A percentile compares a stretch with the other conserved stretches of the same genome.
Conservation (phyloP, 2,797 vertebrate genomes). For the Neoniphon sammara region DNA sequence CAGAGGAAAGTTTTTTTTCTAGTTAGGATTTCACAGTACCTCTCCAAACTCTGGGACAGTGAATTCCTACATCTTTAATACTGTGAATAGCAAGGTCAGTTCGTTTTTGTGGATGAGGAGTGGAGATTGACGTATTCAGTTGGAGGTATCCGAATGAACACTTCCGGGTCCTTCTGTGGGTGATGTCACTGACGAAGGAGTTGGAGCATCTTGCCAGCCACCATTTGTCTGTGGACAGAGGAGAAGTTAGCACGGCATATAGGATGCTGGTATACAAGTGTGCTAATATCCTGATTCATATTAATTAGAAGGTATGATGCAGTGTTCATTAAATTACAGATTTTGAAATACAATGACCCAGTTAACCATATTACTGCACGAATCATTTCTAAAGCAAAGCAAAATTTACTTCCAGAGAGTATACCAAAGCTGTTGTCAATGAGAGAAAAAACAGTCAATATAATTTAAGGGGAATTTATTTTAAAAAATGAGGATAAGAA, state of each 20-base stretch:
- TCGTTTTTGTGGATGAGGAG: slow-evolving; percentile 71
- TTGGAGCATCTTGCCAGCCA: slow-evolving; percentile 99
- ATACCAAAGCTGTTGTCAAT: too few species aligned
- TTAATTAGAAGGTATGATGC: too few species aligned
- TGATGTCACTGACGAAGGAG: slow-evolving; percentile 99
- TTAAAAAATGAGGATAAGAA: too few species aligned
- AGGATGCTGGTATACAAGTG: neutral
- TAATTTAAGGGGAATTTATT: too few species aligned
- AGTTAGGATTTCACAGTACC: slow-evolving; percentile 70
- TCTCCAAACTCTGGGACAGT: slow-evolving; percentile 67
- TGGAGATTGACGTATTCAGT: slow-evolving; percentile 89
- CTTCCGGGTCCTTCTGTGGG: slow-evolving; percentile 99
- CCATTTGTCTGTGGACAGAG: slow-evolving; percentile 90
- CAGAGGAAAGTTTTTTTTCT: slow-evolving; percentile 76
- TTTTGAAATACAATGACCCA: too few species aligned
- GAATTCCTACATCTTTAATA: slow-evolving; percentile 76
- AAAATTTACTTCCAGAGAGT: too few species aligned
- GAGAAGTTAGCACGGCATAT: slow-evolving; percentile 20
- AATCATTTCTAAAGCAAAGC: too few species aligned
- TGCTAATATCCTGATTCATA: neutral
- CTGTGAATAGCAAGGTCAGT: slow-evolving; percentile 79
- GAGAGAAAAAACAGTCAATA: too few species aligned
- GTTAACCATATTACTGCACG: too few species aligned
- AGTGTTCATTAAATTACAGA: too few species aligned
- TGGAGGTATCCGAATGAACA: slow-evolving; percentile 99